Conservation (phyloP, 2,888 invertebrate genomes). For the Caenorhabditis auriculariae region DNA sequence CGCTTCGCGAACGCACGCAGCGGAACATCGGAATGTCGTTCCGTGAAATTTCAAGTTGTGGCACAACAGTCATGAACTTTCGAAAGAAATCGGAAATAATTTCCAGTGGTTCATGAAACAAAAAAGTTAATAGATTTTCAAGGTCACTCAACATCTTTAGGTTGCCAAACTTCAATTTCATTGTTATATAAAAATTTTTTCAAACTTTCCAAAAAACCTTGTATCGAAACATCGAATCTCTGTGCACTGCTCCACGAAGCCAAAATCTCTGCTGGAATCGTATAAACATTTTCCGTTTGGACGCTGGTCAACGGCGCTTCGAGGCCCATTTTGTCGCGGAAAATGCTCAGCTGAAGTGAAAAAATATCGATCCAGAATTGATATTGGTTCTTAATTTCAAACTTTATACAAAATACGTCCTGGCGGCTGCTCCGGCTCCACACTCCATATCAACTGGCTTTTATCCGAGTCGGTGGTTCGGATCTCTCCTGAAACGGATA, state of each 20-base stretch:
- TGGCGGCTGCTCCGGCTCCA: conserved; percentile 28
- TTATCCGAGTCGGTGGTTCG: conserved; percentile 34
- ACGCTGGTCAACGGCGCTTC: conserved; percentile 29
- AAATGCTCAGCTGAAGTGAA: conserved; percentile 20
- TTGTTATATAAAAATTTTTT: no score
- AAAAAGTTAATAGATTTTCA: no score
- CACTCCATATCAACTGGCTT: conserved; percentile 40
- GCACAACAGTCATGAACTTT: neutral
- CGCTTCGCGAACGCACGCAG: no score
- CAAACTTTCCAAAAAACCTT: conserved; percentile 25
- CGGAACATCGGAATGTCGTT: no score
- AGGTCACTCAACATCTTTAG: no score
- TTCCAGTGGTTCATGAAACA: no score
- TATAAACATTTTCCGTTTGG: conserved; percentile 34
- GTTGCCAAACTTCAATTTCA: no score
- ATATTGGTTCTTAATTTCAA: no score
- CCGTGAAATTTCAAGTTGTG: no score
- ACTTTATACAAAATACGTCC: conserved; percentile 45
- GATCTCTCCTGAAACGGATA: conserved; percentile 29
- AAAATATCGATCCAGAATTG: no score
- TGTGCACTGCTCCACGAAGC: conserved; percentile 55
- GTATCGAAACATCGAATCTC: conserved; percentile 54
- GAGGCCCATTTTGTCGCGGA: conserved; percentile 31
- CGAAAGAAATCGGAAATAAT: no score
- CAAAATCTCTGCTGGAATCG: conserved; percentile 46